Conservation (phyloP, 2,113 vertebrate genomes). For the Pristiophorus japonicus region DNA sequence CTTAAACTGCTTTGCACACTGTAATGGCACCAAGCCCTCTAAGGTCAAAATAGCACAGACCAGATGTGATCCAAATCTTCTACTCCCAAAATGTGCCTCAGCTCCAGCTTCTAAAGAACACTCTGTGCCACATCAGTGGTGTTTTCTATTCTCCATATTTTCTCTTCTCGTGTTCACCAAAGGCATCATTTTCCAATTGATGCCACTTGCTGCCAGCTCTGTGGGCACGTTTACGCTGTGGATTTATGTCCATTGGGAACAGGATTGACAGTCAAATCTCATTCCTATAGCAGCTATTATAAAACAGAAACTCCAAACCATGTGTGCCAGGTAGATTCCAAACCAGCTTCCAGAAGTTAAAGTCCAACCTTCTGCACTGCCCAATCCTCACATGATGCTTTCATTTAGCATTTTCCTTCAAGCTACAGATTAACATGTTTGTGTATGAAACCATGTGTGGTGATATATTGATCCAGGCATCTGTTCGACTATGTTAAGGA, state of each 20-base stretch:
- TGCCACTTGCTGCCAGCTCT: neutral
- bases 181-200: neutral
- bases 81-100: neutral
- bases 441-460: neutral
- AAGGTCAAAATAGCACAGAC: constrained; percentile 25
- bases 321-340: neutral
- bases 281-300: neutral
- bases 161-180: neutral
- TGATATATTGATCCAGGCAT: neutral
- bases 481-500: neutral
- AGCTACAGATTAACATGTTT: neutral
- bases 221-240: neutral
- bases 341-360: neutral
- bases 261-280: neutral
- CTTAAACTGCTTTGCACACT: neutral
- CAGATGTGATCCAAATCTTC: constrained; percentile 29
- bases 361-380: neutral
- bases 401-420: neutral
- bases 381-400: neutral
- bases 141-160: neutral
- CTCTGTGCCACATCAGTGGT: neutral
- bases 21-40: neutral
- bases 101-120: neutral
- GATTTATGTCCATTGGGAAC: neutral
- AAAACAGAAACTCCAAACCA: neutral